Evolutionary conservation across 2,113 vertebrate genomes (phyloP), one percentile per base, ranked within the genome.

Genomic region (Labeo rohita): DNA sequence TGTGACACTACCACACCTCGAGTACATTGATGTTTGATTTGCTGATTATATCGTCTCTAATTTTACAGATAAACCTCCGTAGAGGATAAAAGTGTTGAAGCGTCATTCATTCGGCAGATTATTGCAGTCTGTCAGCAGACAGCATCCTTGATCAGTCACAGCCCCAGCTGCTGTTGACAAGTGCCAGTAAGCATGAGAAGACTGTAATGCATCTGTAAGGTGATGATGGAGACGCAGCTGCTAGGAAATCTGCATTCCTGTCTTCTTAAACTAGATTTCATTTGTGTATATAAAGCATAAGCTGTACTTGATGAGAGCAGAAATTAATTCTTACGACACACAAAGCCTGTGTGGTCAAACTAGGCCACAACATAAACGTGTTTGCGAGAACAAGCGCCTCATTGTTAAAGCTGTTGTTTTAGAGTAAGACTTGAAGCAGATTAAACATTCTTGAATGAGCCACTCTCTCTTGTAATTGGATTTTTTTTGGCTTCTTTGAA

Each of bases 391-490:
- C 93, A 95, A 95, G 85, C 84, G 87, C 68, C 68, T 90, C 89
- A 93, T 95, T 95, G 94, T 95, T 93, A 91, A 28, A 89, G 80
- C 77, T 81, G 86, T 90, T 92, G 90, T 90, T 91, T 87, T 77
- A 91, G 92, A 92, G 93, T 92, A 92, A 93, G 92, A 85, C 90
- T 89, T 85, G 90, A 89, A 89, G 91, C 86, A 89, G 92, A 91
- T 93, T 94, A 91, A 91, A 91, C 90, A 90, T 93, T 93, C 90
- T 94, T 93, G 90, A 92, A 93, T 90, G 78, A 91, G 88, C 89
- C 88, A 63, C 91, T 89, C 68, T 87, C 50, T 80, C 52, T 72
- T 87, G 70, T 86, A 91, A 86, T 85, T 70, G 59, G 80, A 89
- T 87, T 75, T 12, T 13, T 79, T 81, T 89, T 78, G 83, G 50